Conservation (phyloP, 2,888 invertebrate species). For the Erannis defoliaria region DNA sequence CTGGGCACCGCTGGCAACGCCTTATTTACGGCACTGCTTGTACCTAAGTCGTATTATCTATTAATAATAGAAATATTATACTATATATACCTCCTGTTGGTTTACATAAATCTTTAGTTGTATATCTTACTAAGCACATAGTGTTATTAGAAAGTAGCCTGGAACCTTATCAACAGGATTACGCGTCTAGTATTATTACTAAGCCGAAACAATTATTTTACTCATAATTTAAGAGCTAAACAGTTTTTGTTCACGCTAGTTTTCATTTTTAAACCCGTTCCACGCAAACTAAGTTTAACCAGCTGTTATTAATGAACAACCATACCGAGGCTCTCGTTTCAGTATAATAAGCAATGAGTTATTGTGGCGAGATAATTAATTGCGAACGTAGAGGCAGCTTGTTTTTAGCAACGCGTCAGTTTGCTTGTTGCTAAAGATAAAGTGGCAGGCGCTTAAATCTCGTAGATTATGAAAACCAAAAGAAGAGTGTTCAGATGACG, state of each 20-base stretch:
- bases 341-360: slow-evolving; percentile 35
- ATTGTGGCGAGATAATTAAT: slow-evolving; percentile 31
- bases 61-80: too few relatives aligned
- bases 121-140: too few relatives aligned
- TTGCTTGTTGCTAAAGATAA: slow-evolving; percentile 8
- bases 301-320: slow-evolving; percentile 16
- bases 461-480: background rate
- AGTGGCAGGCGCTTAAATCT: background rate
- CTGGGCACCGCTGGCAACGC: too few relatives aligned
- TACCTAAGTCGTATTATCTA: too few relatives aligned
- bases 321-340: slow-evolving; percentile 24
- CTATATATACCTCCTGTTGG: too few relatives aligned
- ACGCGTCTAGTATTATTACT: background rate
- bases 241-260: background rate
- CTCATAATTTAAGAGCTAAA: background rate
- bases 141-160: too few relatives aligned
- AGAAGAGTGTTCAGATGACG: background rate
- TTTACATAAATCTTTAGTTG: too few relatives aligned
- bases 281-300: slow-evolving; percentile 12
- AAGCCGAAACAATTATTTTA: too few relatives aligned
- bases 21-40: too few relatives aligned
- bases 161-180: too few relatives aligned
- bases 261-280: slow-evolving; percentile 2
- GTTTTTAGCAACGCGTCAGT: slow-evolving; percentile 26
- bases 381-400: slow-evolving; percentile 17